These are phyloP conservation scores for Pinna nobilis DNA, from an alignment of 1,140 invertebrate species.

Conservation along the genomic window DNA sequence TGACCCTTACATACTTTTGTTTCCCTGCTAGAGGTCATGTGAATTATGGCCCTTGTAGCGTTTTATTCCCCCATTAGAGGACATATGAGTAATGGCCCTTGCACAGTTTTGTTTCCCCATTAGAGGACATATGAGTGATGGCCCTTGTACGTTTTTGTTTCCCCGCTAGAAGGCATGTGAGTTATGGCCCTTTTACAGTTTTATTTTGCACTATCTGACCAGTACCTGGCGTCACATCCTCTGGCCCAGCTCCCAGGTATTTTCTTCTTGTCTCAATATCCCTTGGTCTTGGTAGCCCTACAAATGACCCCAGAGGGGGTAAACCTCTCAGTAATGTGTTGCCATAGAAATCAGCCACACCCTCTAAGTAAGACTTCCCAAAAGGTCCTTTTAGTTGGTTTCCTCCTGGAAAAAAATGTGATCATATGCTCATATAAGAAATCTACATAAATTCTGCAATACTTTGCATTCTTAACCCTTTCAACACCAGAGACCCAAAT, in stretches of 20 bases:
- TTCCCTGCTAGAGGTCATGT: too few species aligned
- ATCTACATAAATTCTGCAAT: not conserved
- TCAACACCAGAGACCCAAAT: too few species aligned
- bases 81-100: too few species aligned
- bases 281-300: slow-evolving; percentile 14
- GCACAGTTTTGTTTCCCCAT: too few species aligned
- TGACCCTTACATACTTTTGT: too few species aligned
- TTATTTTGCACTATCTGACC: too few species aligned
- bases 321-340: slow-evolving; percentile 51
- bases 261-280: slow-evolving; percentile 42
- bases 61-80: too few species aligned
- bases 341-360: slow-evolving; percentile 61
- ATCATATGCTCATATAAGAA: not conserved
- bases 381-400: slow-evolving; percentile 87
- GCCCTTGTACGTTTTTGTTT: too few species aligned
- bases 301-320: slow-evolving; percentile 35
- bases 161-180: too few species aligned
- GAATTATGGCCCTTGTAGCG: too few species aligned
- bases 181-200: too few species aligned
- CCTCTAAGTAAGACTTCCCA: slow-evolving; percentile 76
- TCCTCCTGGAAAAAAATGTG: slow-evolving; percentile 76
- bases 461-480: not conserved
- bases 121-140: too few species aligned
- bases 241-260: slow-evolving; percentile 33
- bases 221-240: not conserved